These are phyloP conservation scores for Rhinichthys osculus DNA, from an alignment of 2,797 vertebrate genomes.

Conservation along the genomic window DNA sequence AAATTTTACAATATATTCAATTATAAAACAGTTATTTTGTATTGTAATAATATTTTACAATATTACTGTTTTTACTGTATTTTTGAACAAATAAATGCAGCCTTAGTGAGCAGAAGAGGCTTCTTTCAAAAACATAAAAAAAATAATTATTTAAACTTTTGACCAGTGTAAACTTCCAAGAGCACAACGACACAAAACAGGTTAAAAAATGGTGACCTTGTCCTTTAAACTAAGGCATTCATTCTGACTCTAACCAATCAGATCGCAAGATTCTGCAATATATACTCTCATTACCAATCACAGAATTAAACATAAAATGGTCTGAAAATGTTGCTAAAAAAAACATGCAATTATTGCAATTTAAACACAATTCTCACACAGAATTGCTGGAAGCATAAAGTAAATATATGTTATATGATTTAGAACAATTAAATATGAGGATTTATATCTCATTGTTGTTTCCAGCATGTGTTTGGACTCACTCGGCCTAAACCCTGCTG, in stretches of 20 bases:
- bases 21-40: not conserved
- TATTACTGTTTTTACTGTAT: not conserved
- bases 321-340: not conserved
- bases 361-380: not conserved
- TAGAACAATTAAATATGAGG: not conserved
- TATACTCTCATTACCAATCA: not conserved
- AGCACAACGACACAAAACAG: not conserved
- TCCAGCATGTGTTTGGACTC: slow-evolving; percentile 27
- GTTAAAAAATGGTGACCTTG: not conserved
- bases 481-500: slow-evolving; percentile 9
- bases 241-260: not conserved
- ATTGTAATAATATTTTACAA: not conserved
- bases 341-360: not conserved
- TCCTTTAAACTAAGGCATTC: not conserved
- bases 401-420: not conserved
- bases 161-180: not conserved
- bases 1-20: not conserved
- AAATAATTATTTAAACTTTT: not conserved
- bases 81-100: not conserved
- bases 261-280: not conserved
- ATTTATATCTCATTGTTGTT: slow-evolving; percentile 19
- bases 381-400: no score
- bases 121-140: not conserved
- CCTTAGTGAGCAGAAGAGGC: not conserved
- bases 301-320: not conserved